A percentile compares a stretch with the other conserved stretches of the same genome.
Evolutionary conservation across 2,888 invertebrate species (phyloP).

Genomic region (Caenorhabditis becei): DNA sequence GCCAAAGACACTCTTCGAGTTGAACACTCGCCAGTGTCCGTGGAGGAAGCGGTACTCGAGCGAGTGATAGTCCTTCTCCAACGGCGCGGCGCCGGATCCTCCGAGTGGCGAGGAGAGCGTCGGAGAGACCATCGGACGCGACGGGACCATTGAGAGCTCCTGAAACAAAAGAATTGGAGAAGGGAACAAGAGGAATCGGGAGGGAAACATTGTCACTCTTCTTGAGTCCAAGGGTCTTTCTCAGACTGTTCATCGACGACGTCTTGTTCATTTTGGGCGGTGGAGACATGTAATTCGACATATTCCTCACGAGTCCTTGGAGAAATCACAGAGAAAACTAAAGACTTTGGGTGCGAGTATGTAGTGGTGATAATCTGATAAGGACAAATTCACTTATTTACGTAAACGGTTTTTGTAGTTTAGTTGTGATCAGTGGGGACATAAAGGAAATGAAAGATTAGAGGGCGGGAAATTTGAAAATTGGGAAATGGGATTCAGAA

Average conservation of each 20-base stretch:
- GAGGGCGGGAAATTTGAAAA: no score
- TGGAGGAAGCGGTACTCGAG: constrained; percentile 57
- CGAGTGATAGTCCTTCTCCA: constrained; percentile 68
- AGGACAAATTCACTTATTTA: no score
- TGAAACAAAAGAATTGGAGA: constrained; percentile 35
- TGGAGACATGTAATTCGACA: constrained; percentile 35
- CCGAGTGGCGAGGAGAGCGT: constrained; percentile 61
- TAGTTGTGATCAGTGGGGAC: no score
- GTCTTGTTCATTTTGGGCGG: constrained; percentile 55
- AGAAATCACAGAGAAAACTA: no score
- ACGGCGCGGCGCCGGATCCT: constrained; percentile 53
- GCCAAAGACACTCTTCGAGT: constrained; percentile 71
- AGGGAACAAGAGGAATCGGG: not conserved
- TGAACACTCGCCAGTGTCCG: constrained; percentile 74
- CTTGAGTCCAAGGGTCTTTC: constrained; percentile 49
- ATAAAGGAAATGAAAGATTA: no score
- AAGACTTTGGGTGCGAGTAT: no score
- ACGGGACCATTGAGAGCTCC: constrained; percentile 71
- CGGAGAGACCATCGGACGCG: constrained; percentile 66
- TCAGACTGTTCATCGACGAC: constrained; percentile 48
- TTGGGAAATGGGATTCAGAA: no score
- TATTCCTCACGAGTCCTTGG: no score
- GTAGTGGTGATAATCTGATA: no score
- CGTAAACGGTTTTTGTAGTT: no score
- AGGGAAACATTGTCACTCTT: constrained; percentile 15